Percentiles rank a stretch among this genome's conserved stretches.
These are phyloP conservation scores for Otolemur garnettii DNA, from an alignment of 2,113 vertebrate genomes.

Conservation along the genomic window DNA sequence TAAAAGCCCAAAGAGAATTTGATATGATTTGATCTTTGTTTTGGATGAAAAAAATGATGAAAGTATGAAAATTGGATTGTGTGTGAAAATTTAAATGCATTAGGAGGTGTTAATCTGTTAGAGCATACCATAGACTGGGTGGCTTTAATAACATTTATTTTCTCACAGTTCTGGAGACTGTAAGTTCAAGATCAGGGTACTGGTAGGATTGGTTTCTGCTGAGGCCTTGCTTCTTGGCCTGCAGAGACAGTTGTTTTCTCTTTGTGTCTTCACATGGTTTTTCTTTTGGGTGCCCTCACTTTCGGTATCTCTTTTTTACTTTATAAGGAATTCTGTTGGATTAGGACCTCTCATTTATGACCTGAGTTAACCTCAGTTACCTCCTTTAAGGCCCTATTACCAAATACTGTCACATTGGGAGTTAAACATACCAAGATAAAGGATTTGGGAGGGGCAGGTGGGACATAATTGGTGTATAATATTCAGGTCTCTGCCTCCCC, in stretches of 20 bases:
- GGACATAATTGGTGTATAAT: neutral
- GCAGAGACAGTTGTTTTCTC: too few relatives aligned
- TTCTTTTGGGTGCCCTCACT: neutral
- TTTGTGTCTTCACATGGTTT: neutral
- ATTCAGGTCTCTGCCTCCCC: neutral
- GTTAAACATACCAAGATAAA: neutral
- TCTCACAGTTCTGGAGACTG: neutral
- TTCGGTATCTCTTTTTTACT: neutral
- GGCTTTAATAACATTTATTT: neutral
- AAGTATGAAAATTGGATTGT: neutral
- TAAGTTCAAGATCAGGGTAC: neutral
- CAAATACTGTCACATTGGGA: neutral
- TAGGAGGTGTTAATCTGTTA: neutral
- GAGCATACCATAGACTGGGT: too few relatives aligned
- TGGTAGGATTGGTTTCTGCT: neutral
- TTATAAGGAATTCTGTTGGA: neutral
- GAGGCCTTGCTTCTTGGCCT: neutral
- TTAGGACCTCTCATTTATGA: neutral
- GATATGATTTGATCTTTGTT: conserved; percentile 4
- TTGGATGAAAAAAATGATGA: neutral
- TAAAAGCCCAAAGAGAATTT: neutral
- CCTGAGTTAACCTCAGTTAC: neutral
- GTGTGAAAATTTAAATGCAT: neutral
- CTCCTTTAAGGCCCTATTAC: neutral
- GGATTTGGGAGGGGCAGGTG: neutral